Evolutionary conservation across 1,140 invertebrate species (phyloP), one percentile per base, ranked within the genome.

Genomic region (Zaprionus vittiger): DNA sequence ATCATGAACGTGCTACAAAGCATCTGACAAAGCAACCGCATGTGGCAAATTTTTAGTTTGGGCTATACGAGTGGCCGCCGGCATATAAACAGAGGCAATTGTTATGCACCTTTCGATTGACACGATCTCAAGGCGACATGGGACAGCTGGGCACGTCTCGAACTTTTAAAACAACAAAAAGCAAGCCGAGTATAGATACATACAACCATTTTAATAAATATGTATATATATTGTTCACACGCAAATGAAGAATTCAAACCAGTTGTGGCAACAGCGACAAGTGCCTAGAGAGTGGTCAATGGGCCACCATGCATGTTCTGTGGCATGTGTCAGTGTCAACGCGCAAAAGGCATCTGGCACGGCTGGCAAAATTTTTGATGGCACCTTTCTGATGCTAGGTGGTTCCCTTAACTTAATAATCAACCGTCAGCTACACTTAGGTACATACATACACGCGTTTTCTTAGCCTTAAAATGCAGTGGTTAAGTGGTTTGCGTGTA

Each of bases 161-260:
- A 67, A 69, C 67, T 67, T 44, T 68, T 28, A 52, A 55, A 37
- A 61, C 69, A 80, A 64, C 64, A 49, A 64, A 73, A 56, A 47
- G 37, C 15, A 69, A 55, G 47, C 66, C 17, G 38, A 24, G 38
- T 17, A 37, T 49, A 22, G 34, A 64, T 37, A 56, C 41, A 47
- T 56, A 56, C 24, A 60, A 31, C 47, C 11, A 41, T 41, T 44
- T 61, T 22, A 22, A 11, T 69, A 73, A 47, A 62, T 55, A 65
- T 64, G 61, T 64, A 47, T 70, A 17, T 67, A 52, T 60, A 64
- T 26, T 47, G 41, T 26, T 7, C 68, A 70, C 79, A 89, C 85
- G 85, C 86, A 91, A 89, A 90, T 89, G 65, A 85, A 67, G 79
- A 87, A 87, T 76, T 84, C 74, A 87, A 87, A 89, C 84, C 84